Percentiles rank a stretch among this genome's conserved stretches.
Evolutionary conservation across 2,888 invertebrate species (phyloP).

Genomic region (Cosmia trapezina): DNA sequence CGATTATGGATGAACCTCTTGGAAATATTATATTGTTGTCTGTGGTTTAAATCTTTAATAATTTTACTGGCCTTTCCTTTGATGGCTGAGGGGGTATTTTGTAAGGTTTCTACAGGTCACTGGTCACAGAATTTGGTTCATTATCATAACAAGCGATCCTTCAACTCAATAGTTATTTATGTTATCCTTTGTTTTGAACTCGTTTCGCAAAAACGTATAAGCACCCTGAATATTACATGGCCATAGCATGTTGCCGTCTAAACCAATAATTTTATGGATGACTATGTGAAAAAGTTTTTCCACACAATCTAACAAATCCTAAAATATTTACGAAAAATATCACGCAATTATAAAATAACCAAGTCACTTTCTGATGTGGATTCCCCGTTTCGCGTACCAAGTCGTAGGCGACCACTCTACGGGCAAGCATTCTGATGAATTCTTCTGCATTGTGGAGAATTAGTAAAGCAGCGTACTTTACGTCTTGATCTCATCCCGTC

Average conservation of each 20-base stretch:
- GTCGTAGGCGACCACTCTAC: constrained; percentile 61
- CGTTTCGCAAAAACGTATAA: background rate
- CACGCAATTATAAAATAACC: background rate
- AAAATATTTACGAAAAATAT: too few relatives aligned
- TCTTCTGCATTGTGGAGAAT: constrained; percentile 72
- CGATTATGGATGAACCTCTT: constrained; percentile 52
- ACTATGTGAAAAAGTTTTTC: background rate
- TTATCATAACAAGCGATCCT: constrained; percentile 5
- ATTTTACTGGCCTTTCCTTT: constrained; percentile 28
- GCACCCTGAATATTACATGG: background rate
- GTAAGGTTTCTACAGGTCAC: constrained; percentile 7
- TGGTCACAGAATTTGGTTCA: constrained; percentile 8
- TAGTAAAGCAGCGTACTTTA: constrained; percentile 63
- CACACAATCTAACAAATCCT: background rate
- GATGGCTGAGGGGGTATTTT: constrained; percentile 26
- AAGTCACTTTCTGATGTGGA: background rate
- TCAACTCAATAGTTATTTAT: background rate
- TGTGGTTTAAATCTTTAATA: constrained; percentile 25
- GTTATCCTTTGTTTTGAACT: background rate
- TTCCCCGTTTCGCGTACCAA: constrained; percentile 45
- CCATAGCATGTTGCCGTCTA: background rate
- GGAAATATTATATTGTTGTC: constrained; percentile 49
- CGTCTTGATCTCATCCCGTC: constrained; percentile 51
- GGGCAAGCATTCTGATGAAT: constrained; percentile 70
- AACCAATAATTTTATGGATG: too few relatives aligned